Evolutionary conservation across 2,113 vertebrate genomes (phyloP), one percentile per base, ranked within the genome.

Genomic region (Coreoperca whiteheadi): DNA sequence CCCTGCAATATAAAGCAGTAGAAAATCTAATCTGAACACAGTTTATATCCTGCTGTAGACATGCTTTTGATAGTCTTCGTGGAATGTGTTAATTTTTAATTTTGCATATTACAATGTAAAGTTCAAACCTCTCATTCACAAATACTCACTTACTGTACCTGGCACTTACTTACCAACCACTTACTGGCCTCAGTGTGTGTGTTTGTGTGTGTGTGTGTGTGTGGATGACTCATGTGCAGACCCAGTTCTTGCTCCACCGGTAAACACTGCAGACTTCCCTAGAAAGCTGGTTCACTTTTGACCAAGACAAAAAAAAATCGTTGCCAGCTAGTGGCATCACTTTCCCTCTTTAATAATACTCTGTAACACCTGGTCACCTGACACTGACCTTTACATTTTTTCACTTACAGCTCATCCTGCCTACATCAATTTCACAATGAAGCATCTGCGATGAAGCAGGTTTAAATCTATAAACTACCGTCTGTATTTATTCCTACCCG

Each of bases 101-200:
- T 32, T 3, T 54, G 3, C 56, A 48, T 66, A 8, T 2, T 23
- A 59, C 18, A 30, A 87, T 51, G 69, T 84, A 80, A 85, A 85
- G 65, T 86, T 84, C 79, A 89, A 86, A 46, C 73, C 48, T 30
- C 68, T 84, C 76, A 85, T 88, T 93, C 80, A 90, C 76, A 89
- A 90, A 92, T 81, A 81, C 85, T 64, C 43, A 73, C 68, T 34
- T 43, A 28, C 56, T 41, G 66, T 53, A 80, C 61, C 71, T 76
- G 54, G 48, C 50, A 74, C 65, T 73, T 82, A 56, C 56, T 77
- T 2, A 60, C 72, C 39, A 81, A 71, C 71, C 77, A 66, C 70
- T 74, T 46, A 9, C 59, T 41, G 71, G 77, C 32, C 57, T 48
- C 14, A 67, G 32, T 34, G 32, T 25, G 59, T 59, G 51, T 70